These are phyloP conservation scores for Mormyrops attenuatus DNA, from an alignment of 2,797 vertebrate genomes.

Conservation along the genomic window DNA sequence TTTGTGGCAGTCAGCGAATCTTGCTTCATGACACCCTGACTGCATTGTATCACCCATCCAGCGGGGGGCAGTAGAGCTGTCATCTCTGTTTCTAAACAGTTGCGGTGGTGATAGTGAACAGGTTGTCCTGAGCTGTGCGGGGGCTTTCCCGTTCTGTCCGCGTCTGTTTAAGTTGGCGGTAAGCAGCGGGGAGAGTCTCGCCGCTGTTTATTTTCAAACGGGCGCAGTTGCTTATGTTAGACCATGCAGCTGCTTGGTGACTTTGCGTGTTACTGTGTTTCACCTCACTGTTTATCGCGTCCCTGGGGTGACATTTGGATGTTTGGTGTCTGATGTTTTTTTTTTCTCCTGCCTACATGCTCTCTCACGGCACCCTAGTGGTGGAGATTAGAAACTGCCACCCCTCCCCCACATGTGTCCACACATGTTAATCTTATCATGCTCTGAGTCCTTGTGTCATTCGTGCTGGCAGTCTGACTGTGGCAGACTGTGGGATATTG, in stretches of 20 bases:
- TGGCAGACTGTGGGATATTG: not conserved
- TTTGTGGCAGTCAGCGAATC: not conserved
- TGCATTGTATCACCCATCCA: not conserved
- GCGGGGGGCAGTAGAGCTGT: not conserved
- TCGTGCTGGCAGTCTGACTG: not conserved
- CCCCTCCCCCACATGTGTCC: not conserved
- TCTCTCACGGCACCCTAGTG: not conserved
- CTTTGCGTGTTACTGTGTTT: conserved; percentile 18
- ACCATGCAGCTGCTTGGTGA: conserved; percentile 15
- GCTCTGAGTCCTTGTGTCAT: not conserved
- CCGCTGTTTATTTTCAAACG: conserved; percentile 37
- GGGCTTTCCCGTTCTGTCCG: conserved; percentile 9
- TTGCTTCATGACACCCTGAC: not conserved
- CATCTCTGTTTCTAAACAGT: not conserved
- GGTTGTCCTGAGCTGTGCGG: not conserved
- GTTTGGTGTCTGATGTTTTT: not conserved
- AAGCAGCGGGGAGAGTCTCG: conserved; percentile 27
- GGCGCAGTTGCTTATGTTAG: conserved; percentile 31
- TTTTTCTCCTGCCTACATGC: not conserved
- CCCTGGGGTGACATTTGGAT: not conserved
- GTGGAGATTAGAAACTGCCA: not conserved
- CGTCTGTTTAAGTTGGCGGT: conserved; percentile 43
- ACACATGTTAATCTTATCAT: not conserved
- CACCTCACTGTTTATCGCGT: not conserved
- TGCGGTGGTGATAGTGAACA: not conserved